Percentiles rank a stretch among this genome's conserved stretches.
phyloP scores from a whole-genome alignment of 2,888 invertebrate genomes.

The Ormyrus thymus region DNA sequence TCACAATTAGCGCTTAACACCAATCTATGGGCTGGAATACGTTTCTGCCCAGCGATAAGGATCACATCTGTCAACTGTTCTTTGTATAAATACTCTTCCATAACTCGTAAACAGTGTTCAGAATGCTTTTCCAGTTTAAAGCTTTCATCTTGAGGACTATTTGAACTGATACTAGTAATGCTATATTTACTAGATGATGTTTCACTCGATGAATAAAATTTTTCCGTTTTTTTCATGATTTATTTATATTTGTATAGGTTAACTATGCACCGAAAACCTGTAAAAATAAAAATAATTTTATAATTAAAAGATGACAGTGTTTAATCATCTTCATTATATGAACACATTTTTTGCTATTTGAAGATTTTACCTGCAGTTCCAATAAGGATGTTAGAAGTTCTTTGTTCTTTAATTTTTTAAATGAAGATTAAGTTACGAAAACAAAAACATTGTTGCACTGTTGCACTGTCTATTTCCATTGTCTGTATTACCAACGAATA shows the following conservation, averaged over 20 bases:
- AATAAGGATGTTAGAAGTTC: background rate
- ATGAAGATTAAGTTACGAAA: slow-evolving; percentile 14
- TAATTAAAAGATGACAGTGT: too few relatives aligned
- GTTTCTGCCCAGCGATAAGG: slow-evolving; percentile 84
- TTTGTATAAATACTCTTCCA: slow-evolving; percentile 88
- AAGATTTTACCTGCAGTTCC: too few relatives aligned
- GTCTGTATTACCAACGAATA: background rate
- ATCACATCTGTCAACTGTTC: slow-evolving; percentile 92
- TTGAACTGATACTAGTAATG: slow-evolving; percentile 66
- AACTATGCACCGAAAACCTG: too few relatives aligned
- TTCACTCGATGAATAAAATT: slow-evolving; percentile 41
- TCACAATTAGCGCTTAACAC: slow-evolving; percentile 94
- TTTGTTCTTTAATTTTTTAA: slow-evolving; percentile 18
- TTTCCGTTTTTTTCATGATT: slow-evolving; percentile 48
- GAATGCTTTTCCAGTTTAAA: slow-evolving; percentile 88
- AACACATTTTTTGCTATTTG: too few relatives aligned
- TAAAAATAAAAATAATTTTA: too few relatives aligned
- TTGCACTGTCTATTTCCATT: background rate
- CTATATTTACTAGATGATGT: slow-evolving; percentile 67
- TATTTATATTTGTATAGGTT: background rate
- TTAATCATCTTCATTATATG: too few relatives aligned
- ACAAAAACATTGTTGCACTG: slow-evolving; percentile 18
- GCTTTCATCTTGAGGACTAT: slow-evolving; percentile 81
- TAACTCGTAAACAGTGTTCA: slow-evolving; percentile 86
- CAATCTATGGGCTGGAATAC: slow-evolving; percentile 89